Percentiles rank a stretch among this genome's conserved stretches.
phyloP scores from a whole-genome alignment of 2,888 invertebrate species.

The Clusia tigrina region DNA sequence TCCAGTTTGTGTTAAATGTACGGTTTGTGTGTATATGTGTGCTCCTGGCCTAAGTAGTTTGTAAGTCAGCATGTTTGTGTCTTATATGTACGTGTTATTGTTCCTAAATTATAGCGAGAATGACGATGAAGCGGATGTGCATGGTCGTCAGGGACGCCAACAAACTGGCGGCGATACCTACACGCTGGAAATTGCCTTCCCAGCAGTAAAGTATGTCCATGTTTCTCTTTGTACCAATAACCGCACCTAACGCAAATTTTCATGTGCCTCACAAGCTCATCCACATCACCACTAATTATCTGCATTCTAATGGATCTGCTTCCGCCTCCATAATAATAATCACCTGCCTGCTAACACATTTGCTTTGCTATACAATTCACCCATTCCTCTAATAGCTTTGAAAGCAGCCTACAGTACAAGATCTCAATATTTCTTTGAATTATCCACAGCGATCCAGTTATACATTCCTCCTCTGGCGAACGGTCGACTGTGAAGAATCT shows the following conservation, averaged over 20 bases:
- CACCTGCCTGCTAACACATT: slow-evolving; percentile 18
- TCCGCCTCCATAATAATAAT: neutral
- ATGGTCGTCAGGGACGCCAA: slow-evolving; percentile 80
- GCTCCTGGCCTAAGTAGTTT: too few relatives aligned
- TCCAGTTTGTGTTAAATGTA: slow-evolving; percentile 9
- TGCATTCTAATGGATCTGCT: neutral
- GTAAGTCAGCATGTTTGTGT: slow-evolving; percentile 23
- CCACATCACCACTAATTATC: neutral
- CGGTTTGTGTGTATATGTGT: slow-evolving; percentile 28
- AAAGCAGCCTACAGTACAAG: too few relatives aligned
- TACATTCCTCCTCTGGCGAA: slow-evolving; percentile 86
- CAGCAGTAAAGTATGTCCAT: slow-evolving; percentile 84
- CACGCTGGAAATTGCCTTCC: slow-evolving; percentile 90
- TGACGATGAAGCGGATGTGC: slow-evolving; percentile 48
- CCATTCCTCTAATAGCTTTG: neutral
- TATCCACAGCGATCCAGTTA: slow-evolving; percentile 87
- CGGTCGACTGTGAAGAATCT: slow-evolving; percentile 83
- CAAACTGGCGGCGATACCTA: slow-evolving; percentile 83
- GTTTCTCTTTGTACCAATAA: neutral
- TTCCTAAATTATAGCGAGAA: slow-evolving; percentile 54
- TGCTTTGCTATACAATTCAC: slow-evolving; percentile 8
- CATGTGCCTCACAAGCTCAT: neutral
- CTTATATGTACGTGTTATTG: slow-evolving; percentile 41
- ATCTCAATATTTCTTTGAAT: too few relatives aligned
- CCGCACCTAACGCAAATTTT: neutral